Base-by-base conservation (phyloP, 1,140 invertebrate species). In the Apis dorsata region DNA sequence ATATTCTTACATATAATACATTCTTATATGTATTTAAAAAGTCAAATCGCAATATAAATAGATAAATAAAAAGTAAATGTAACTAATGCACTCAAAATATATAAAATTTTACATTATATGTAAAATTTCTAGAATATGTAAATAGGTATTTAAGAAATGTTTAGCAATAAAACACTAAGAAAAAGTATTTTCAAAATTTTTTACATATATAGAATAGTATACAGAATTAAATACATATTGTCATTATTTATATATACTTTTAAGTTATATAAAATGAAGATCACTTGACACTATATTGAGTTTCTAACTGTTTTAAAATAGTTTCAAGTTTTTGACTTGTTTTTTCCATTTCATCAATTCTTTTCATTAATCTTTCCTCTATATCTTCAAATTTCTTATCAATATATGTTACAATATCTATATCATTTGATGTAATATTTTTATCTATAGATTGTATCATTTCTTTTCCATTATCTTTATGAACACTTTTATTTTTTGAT, bases 321-420 rank as follows among this genome's bases (percentile, higher is more conserved):
- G 57, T 51, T 90, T 94, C 91, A 13, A 94, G 78, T 90, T 93
- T 94, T 79, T 86, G 57, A 77, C 91, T 92, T 8, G 83, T 92
- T 44, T 74, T 89, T 15, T 93, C 92, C 65, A 92, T 84, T 24
- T 90, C 63, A 24, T 93, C 84, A 49, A 94, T 90, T 87, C 82
- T 90, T 75, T 88, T 69, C 74, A 85, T 91, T 11, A 94, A 55
- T 91, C 80, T 93, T 79, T 70, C 75, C 73, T 94, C 93, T 79
- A 94, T 89, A 75, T 92, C 90, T 70, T 79, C 44, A 24, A 94
- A 90, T 86, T 93, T 94, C 53, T 84, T 85, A 68, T 94, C 93
- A 71, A 94, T 91, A 62, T 91, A 91, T 21, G 71, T 59, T 85
- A 84, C 83, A 10, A 92, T 84, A 63, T 91, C 85, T 53, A 65